phyloP scores from a whole-genome alignment of 2,113 vertebrate genomes.

The Paramisgurnus dabryanus region DNA sequence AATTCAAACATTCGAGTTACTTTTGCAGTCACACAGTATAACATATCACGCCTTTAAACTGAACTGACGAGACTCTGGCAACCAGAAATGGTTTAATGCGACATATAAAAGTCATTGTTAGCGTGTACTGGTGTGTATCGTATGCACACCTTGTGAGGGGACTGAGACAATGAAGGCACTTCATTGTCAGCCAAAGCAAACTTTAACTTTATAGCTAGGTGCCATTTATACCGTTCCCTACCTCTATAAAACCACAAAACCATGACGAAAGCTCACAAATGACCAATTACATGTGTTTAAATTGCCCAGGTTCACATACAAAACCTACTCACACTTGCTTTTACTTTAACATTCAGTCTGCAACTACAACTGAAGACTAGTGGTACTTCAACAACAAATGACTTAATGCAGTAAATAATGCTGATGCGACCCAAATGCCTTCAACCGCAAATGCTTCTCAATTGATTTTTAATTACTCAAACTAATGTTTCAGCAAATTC shows the following conservation, averaged over 20 bases:
- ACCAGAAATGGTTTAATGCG: conserved; percentile 34
- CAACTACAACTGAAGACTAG: not conserved
- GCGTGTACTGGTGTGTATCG: conserved; percentile 46
- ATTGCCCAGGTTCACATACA: not conserved
- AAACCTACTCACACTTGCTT: not conserved
- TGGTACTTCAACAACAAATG: conserved; percentile 48
- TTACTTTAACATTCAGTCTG: not conserved
- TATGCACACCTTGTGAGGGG: conserved; percentile 45
- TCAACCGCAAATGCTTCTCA: conserved; percentile 8
- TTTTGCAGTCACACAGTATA: not conserved
- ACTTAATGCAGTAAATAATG: conserved; percentile 8
- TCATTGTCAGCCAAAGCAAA: conserved; percentile 55
- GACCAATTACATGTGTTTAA: conserved; percentile 65
- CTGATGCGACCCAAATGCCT: conserved; percentile 9
- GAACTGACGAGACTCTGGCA: conserved; percentile 25
- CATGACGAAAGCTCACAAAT: conserved; percentile 63
- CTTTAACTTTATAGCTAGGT: conserved; percentile 43
- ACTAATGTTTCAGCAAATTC: conserved; percentile 22
- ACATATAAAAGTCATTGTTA: conserved; percentile 65
- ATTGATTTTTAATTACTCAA: conserved; percentile 24
- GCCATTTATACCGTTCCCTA: conserved; percentile 54
- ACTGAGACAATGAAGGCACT: conserved; percentile 48
- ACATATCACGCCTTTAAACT: not conserved
- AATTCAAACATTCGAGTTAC: not conserved
- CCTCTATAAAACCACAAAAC: conserved; percentile 69